A percentile compares a stretch with the other conserved stretches of the same genome.
phyloP scores from a whole-genome alignment of 2,113 vertebrate species.

The Oostethus manadensis region DNA sequence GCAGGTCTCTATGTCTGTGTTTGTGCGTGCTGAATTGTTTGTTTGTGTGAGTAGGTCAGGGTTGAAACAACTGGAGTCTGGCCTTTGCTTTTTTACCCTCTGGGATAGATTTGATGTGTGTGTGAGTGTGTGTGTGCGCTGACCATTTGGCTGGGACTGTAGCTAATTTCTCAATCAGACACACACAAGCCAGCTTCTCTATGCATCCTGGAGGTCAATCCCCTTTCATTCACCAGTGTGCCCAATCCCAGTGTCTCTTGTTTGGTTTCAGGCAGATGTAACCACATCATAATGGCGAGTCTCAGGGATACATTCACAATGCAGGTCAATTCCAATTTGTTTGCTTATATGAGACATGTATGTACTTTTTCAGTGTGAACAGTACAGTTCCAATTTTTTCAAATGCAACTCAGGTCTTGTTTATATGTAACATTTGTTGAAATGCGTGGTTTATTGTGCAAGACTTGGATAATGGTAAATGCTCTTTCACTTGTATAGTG shows the following conservation, averaged over 20 bases:
- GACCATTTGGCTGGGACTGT: slow-evolving; percentile 69
- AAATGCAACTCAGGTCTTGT: too few relatives aligned
- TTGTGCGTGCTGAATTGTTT: slow-evolving; percentile 49
- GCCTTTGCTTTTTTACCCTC: slow-evolving; percentile 67
- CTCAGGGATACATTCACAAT: not conserved
- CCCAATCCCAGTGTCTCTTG: slow-evolving; percentile 54
- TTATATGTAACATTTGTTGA: too few relatives aligned
- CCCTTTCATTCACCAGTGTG: slow-evolving; percentile 62
- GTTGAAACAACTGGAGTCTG: slow-evolving; percentile 75
- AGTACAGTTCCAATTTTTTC: too few relatives aligned
- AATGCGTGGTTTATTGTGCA: too few relatives aligned
- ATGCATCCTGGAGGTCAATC: slow-evolving; percentile 60
- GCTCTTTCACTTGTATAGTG: too few relatives aligned
- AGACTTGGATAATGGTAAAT: too few relatives aligned
- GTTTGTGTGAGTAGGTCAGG: slow-evolving; percentile 64
- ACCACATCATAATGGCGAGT: slow-evolving; percentile 42
- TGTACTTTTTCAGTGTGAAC: too few relatives aligned
- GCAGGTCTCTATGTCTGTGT: slow-evolving; percentile 31
- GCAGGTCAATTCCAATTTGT: too few relatives aligned
- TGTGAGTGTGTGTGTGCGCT: slow-evolving; percentile 36
- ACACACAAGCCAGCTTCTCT: slow-evolving; percentile 64
- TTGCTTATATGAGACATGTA: too few relatives aligned
- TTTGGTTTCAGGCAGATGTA: slow-evolving; percentile 57
- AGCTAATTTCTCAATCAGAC: slow-evolving; percentile 73
- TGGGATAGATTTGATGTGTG: slow-evolving; percentile 52